Evolutionary conservation across 2,113 vertebrate species (phyloP).

Genomic region (Oplegnathus fasciatus): DNA sequence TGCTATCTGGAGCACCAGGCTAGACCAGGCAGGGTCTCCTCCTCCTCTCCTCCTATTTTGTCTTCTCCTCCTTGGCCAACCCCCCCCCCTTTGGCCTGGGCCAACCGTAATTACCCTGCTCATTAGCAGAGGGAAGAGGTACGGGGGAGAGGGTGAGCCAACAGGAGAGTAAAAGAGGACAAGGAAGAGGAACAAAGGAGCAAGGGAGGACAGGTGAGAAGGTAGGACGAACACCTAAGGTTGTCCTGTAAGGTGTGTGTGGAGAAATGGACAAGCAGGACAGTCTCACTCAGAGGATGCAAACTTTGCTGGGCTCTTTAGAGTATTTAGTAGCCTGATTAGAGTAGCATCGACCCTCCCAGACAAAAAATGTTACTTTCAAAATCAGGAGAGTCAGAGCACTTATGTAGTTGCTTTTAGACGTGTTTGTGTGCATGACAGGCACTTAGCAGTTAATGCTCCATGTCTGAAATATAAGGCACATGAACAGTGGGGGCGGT

Average conservation of each 20-base stretch:
- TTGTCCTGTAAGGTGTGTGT: slow-evolving; percentile 9
- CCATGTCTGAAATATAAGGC: not conserved
- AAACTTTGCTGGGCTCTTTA: not conserved
- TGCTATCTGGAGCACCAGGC: slow-evolving; percentile 78
- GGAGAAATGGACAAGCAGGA: slow-evolving; percentile 13
- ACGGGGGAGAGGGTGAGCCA: slow-evolving; percentile 57
- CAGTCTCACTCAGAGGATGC: not conserved
- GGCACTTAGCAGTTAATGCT: not conserved
- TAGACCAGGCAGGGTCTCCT: slow-evolving; percentile 72
- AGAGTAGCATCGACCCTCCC: not conserved
- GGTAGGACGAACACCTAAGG: slow-evolving; percentile 44
- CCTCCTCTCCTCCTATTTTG: slow-evolving; percentile 59
- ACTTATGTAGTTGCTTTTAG: not conserved
- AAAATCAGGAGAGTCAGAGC: not conserved
- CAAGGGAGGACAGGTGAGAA: slow-evolving; percentile 67
- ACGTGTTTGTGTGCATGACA: not conserved
- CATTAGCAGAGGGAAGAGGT: slow-evolving; percentile 78
- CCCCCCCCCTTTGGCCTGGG: slow-evolving; percentile 74
- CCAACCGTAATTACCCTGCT: slow-evolving; percentile 84
- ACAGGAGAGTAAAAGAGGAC: slow-evolving; percentile 63
- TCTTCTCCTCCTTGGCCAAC: slow-evolving; percentile 56
- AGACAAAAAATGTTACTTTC: not conserved
- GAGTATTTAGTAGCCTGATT: slow-evolving; percentile 30
- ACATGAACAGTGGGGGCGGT: not conserved
- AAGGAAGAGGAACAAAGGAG: slow-evolving; percentile 52